Conservation (phyloP, 2,113 vertebrate species). For the Physeter macrocephalus region DNA sequence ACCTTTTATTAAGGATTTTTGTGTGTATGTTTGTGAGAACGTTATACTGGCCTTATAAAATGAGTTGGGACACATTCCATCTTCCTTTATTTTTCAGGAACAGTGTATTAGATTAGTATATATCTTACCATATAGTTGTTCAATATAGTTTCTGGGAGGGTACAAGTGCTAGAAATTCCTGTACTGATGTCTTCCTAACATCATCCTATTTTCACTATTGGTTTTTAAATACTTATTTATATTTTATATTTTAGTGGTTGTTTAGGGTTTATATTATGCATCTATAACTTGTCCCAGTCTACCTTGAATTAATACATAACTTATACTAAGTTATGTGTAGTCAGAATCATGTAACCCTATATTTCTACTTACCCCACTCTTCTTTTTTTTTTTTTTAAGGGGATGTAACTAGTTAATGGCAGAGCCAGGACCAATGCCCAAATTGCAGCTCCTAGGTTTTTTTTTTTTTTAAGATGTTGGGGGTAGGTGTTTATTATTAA, state of each 20-base stretch:
- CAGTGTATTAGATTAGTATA: neutral
- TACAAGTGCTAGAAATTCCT: neutral
- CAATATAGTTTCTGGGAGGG: neutral
- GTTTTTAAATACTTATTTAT: neutral
- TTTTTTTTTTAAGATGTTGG: too few species aligned
- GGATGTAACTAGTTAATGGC: too few species aligned
- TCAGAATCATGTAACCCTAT: neutral
- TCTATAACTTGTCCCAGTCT: neutral
- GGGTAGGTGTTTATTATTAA: too few species aligned
- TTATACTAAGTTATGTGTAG: neutral
- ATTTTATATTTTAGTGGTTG: neutral
- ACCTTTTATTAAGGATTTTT: neutral
- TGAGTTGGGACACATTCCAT: neutral
- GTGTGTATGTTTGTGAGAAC: neutral
- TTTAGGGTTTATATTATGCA: neutral
- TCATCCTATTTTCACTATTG: neutral
- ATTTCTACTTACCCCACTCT: neutral
- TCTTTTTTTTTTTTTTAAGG: too few species aligned
- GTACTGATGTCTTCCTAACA: neutral
- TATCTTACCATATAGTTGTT: neutral
- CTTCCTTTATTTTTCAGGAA: neutral
- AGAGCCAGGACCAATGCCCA: too few species aligned
- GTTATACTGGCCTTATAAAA: neutral
- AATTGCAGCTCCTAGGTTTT: too few species aligned
- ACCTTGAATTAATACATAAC: neutral